Evolutionary conservation across 2,113 vertebrate species (phyloP), one percentile per base, ranked within the genome.

Genomic region (Sminthopsis crassicaudata): DNA sequence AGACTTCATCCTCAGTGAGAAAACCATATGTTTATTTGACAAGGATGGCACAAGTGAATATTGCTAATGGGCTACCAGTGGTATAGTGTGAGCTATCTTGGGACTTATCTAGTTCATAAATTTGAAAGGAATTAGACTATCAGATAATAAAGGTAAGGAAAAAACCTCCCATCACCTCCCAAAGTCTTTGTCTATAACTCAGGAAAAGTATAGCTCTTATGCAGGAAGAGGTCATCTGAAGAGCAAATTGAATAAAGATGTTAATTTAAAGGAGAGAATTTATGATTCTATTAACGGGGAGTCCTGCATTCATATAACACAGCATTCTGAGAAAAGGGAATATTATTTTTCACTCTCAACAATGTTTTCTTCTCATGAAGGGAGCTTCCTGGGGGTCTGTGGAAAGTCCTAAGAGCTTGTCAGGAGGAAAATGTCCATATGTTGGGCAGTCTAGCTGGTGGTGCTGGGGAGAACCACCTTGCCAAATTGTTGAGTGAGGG

Each of bases 121-220:
- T 95, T 96, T 97, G 97, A 97, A 92, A 95, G 90, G 94, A 96
- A 98, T 98, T 96, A 97, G 93, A 95, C 53, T 48, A 90, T 98
- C 94, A 96, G 92, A 96, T 93, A 92, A 93, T 50, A 1, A 95
- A 98, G 96, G 95, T 84, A 98, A 92, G 91, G 92, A 54, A 91
- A 91, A 52, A 25, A 94, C 6, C 30, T 67, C 25, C 55, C 60
- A 95, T 91, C 67, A 57, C 90, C 92, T 91, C 46, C 93, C 3
- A 57, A 60, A 95, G 96, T 94, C 94, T n/a, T 67, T 84, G 90
- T 92, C 67, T 55, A 30, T 95, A 92, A 94, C 22, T 46, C 93
- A 97, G 93, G 89, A 92, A 94, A 97, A 91, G 92, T 90, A 46
- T 30, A 93, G 57, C 88, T 51, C 93, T 96, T 92, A 4, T 91